phyloP scores from a whole-genome alignment of 2,113 vertebrate species.

The Mobula hypostoma region DNA sequence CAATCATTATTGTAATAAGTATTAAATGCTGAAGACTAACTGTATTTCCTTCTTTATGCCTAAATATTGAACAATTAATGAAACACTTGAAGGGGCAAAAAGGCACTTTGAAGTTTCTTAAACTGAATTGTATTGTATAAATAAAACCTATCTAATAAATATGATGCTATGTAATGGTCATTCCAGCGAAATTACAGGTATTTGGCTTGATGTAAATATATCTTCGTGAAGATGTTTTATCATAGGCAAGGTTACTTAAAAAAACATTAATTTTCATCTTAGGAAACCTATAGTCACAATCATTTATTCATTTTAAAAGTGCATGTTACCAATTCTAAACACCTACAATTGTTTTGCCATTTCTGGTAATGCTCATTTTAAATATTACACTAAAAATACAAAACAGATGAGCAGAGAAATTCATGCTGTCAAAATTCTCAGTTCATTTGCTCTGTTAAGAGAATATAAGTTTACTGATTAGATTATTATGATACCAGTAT shows the following conservation, averaged over 20 bases:
- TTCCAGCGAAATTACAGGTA: background rate
- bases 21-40: background rate
- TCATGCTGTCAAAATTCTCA: background rate
- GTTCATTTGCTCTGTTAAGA: background rate
- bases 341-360: background rate
- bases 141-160: background rate
- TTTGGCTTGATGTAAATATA: background rate
- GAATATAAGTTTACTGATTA: background rate
- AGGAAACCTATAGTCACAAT: background rate
- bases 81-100: background rate
- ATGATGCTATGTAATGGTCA: background rate
- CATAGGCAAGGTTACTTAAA: background rate
- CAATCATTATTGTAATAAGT: slow-evolving; percentile 9
- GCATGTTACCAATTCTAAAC: background rate
- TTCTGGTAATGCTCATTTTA: background rate
- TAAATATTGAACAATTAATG: background rate
- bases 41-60: background rate
- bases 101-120: background rate
- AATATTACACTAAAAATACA: background rate
- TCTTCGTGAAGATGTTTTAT: background rate
- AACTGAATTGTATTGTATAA: background rate
- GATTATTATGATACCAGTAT: background rate
- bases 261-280: background rate
- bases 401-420: background rate
- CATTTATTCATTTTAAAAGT: background rate